Evolutionary conservation across 2,888 invertebrate species (phyloP), one percentile per base, ranked within the genome.

Genomic region (Eutolmus rufibarbis): DNA sequence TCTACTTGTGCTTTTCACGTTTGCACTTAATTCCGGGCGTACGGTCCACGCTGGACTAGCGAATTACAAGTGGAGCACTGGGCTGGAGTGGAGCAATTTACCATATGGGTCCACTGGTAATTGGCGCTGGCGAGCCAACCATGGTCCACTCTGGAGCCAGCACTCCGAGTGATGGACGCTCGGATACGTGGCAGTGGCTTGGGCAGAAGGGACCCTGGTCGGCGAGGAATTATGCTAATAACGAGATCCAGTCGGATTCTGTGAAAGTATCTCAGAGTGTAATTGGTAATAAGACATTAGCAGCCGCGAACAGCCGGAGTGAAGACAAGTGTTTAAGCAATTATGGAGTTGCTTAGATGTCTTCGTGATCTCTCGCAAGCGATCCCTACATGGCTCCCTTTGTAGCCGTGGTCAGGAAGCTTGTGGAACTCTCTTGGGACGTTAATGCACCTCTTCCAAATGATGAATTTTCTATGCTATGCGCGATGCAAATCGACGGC

Each of bases 21-120:
- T 86, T 66, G 40, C 86, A 87, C 84, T 82, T 78, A 84, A 82
- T 88, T 82, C 76, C 40, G 28, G 40, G 34, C 43, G 19, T 56
- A 77, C 82, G 84, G 74, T 51, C 37, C 66, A 82, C 23, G 86
- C 74, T 78, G 57, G 40, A 82, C 51, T 87, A 82, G 86, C 76
- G 87, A 88, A 88, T 86, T 82, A 82, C 87, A 87, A 87, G 74
- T 87, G 76, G 87, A 87, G 81, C 87, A 82, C 8, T n/a, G 37
- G 82, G 19, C 57, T 23, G n/a, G 8, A 79, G 46, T 46, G 79
- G 28, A 7, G 51, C 82, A 82, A 82, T 87, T 82, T 87, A 84
- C 87, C 87, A 87, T 87, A 87, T 87, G 87, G 87, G 82, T 84
- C 40, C 28, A 23, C 19, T 66, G 66, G 82, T 84, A 84, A 84